Evolutionary conservation across 2,113 vertebrate genomes (phyloP).

Genomic region (human): GRCh38 chr16:64873501-64874000

Average conservation of each 20-base stretch:
- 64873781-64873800: not conserved
- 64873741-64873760: not conserved
- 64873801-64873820: not conserved
- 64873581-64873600: slow-evolving; percentile 72
- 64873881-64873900: not conserved
- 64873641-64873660: slow-evolving; percentile 48
- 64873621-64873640: slow-evolving; percentile 62
- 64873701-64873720: slow-evolving; percentile 20
- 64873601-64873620: slow-evolving; percentile 71
- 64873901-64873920: not conserved
- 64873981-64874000: not conserved
- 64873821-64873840: not conserved
- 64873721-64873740: not conserved
- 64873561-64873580: slow-evolving; percentile 55
- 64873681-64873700: slow-evolving; percentile 5
- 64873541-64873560: slow-evolving; percentile 35
- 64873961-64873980: not conserved
- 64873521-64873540: slow-evolving; percentile 52
- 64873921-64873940: not conserved
- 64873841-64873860: not conserved
- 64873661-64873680: slow-evolving; percentile 43
- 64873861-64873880: not conserved
- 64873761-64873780: not conserved
- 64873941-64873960: not conserved
- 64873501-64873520: slow-evolving; percentile 58